Base-by-base conservation (phyloP, 1,140 invertebrate genomes). In the Drosophila sproati region DNA sequence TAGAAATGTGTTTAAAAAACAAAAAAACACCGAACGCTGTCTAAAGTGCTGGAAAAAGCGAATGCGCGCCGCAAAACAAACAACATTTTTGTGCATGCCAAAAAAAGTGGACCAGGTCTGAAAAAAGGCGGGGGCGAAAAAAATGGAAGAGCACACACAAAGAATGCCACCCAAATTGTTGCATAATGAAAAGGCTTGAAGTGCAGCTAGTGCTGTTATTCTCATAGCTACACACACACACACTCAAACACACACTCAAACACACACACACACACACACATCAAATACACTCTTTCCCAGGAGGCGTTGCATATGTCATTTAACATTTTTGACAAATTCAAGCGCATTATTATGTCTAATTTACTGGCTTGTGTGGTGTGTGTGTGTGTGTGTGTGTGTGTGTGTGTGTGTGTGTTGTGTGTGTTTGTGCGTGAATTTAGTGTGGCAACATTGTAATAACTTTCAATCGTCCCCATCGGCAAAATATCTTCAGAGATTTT, bases 281-380 rank as follows among this genome's bases (percentile, higher is more conserved):
- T 5, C 20, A 20, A 20, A 20, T 20, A 20, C 20, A 48, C n/a
- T 20, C 0, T 29, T 51, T 8, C 6, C 34, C n/a, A n/a, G 12
- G 60, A 20, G 67, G 57, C 51, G 37, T 62, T 60, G 45, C 37
- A 20, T 8, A 35, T 50, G 66, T 41, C 57, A 75, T 64, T 59
- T 64, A 37, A n/a, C 2, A n/a, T n/a, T 43, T 71, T 71, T 57
- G 52, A 8, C 59, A 59, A 71, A 73, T 71, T 54, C 52, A 64
- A 75, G 71, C 68, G 67, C 60, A 71, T 75, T 71, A 71, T 64
- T 71, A 63, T 60, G 57, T 64, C 60, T 75, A 75, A 72, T 69
- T 69, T 60, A 69, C 64, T 56, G 61, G 72, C 62, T 71, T 75
- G 62, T 60, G 31, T 62, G 56, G 34, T 7, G 41, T 41, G 20